phyloP scores from a whole-genome alignment of 2,888 invertebrate species.

The Calameuta filiformis region DNA sequence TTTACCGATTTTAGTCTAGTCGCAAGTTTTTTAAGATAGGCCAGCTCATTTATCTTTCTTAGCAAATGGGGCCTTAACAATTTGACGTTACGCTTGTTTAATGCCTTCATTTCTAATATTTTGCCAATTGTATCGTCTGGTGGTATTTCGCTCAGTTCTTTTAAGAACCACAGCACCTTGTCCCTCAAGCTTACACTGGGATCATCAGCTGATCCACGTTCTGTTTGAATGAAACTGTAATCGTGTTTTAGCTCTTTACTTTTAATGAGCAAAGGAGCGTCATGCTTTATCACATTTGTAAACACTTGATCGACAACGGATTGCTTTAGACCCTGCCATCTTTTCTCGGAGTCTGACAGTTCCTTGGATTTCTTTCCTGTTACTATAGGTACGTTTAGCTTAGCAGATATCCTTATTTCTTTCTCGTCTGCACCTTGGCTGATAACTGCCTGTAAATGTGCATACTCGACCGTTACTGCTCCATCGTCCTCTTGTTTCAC shows the following conservation, averaged over 20 bases:
- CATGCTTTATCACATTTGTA: constrained; percentile 29
- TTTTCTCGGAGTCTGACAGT: constrained; percentile 36
- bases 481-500: background rate
- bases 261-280: constrained; percentile 38
- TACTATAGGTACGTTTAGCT: background rate
- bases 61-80: constrained; percentile 35
- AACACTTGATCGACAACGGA: constrained; percentile 51
- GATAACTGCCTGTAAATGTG: constrained; percentile 34
- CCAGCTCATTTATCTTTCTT: constrained; percentile 36
- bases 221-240: constrained; percentile 42
- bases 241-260: constrained; percentile 36
- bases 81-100: constrained; percentile 25
- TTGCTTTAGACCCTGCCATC: constrained; percentile 52
- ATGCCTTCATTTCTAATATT: constrained; percentile 29
- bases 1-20: constrained; percentile 27
- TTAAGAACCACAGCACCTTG: constrained; percentile 51
- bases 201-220: constrained; percentile 31
- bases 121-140: constrained; percentile 38
- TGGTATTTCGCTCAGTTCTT: constrained; percentile 44
- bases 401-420: constrained; percentile 28
- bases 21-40: constrained; percentile 27
- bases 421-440: constrained; percentile 18
- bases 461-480: constrained; percentile 9
- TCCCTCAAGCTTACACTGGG: constrained; percentile 21
- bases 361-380: constrained; percentile 4